A percentile compares a stretch with the other conserved stretches of the same genome.
Conservation (phyloP, 2,113 vertebrate genomes). For the Felis catus region F.catus_Fca126_mat1.0 CM031424.1:9356501-9357000, state of each 20-base stretch:
- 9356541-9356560: background rate
- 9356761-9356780: background rate
- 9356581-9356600: background rate
- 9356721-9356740: conserved; percentile 6
- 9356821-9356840: background rate
- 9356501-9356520: background rate
- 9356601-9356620: background rate
- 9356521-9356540: background rate
- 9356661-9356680: background rate
- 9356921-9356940: background rate
- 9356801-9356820: background rate
- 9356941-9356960: background rate
- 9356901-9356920: background rate
- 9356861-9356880: background rate
- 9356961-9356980: background rate
- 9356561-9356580: background rate
- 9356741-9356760: background rate
- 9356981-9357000: background rate
- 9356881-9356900: background rate
- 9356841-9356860: background rate
- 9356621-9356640: background rate
- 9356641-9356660: background rate
- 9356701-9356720: background rate
- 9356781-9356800: background rate
- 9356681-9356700: background rate